phyloP scores from a whole-genome alignment of 1,140 invertebrate genomes.

The Brachionus koreanus region DNA sequence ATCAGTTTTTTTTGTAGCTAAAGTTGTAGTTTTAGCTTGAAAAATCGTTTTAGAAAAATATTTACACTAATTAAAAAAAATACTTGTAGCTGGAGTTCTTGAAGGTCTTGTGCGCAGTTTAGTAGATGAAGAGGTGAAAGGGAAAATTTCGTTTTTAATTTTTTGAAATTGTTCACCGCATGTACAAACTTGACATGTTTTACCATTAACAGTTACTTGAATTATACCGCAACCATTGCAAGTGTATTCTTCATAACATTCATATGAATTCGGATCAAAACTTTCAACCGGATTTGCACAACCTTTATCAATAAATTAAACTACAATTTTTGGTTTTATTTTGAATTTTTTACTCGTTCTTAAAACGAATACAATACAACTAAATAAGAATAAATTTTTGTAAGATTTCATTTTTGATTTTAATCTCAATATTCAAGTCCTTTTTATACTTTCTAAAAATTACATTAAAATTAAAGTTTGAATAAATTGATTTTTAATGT shows the following conservation, averaged over 20 bases:
- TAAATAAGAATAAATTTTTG: background rate
- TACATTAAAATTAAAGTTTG: background rate
- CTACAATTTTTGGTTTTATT: background rate
- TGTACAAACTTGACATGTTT: background rate
- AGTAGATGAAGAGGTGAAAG: background rate
- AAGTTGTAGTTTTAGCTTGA: background rate
- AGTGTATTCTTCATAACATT: background rate
- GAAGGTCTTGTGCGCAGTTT: background rate
- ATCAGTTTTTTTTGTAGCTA: background rate
- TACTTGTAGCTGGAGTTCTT: background rate
- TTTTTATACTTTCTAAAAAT: background rate
- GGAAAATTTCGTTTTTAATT: background rate
- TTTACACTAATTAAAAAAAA: background rate
- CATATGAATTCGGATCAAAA: background rate
- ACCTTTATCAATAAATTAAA: background rate
- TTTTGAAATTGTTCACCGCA: conserved; percentile 5
- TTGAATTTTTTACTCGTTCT: background rate
- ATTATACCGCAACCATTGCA: conserved; percentile 1
- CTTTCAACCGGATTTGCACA: background rate
- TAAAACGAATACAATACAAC: background rate
- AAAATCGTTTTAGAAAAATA: background rate
- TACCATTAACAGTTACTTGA: background rate
- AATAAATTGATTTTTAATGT: background rate
- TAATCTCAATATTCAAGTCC: background rate
- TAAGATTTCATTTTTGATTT: background rate